phyloP scores from a whole-genome alignment of 2,888 invertebrate genomes.

The Eupithecia exiguata region DNA sequence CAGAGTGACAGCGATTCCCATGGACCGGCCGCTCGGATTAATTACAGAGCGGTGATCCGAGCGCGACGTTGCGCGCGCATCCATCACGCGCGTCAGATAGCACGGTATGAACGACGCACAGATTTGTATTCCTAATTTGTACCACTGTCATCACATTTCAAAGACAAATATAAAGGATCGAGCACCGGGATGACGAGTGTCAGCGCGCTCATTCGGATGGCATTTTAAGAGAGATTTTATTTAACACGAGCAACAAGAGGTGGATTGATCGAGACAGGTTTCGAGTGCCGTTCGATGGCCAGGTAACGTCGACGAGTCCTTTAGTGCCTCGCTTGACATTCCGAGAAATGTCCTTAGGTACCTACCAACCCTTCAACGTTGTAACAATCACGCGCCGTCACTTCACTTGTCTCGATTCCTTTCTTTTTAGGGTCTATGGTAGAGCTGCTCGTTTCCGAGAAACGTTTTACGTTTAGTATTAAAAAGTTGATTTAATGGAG shows the following conservation, averaged over 20 bases:
- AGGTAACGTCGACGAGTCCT: conserved; percentile 71
- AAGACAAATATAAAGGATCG: conserved; percentile 84
- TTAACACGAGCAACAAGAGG: conserved; percentile 82
- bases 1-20: conserved; percentile 77
- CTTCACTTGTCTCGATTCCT: conserved; percentile 44
- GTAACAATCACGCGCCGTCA: conserved; percentile 58
- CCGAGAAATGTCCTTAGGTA: conserved; percentile 77
- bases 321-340: conserved; percentile 72
- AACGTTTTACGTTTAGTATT: conserved; percentile 38
- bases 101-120: conserved; percentile 80
- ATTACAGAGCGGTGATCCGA: conserved; percentile 78
- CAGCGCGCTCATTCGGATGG: conserved; percentile 77
- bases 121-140: conserved; percentile 84
- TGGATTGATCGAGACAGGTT: conserved; percentile 84
- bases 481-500: conserved; percentile 48
- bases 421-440: conserved; percentile 39
- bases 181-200: conserved; percentile 82
- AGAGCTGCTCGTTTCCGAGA: conserved; percentile 38
- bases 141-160: conserved; percentile 84
- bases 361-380: conserved; percentile 65
- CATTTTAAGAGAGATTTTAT: conserved; percentile 82
- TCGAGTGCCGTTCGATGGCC: conserved; percentile 79
- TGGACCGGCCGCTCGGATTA: conserved; percentile 73
- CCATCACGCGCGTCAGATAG: conserved; percentile 79
- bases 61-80: conserved; percentile 66